A percentile compares a stretch with the other conserved stretches of the same genome.
Conservation (phyloP, 2,113 vertebrate genomes). For the Oryzias melastigma region DNA sequence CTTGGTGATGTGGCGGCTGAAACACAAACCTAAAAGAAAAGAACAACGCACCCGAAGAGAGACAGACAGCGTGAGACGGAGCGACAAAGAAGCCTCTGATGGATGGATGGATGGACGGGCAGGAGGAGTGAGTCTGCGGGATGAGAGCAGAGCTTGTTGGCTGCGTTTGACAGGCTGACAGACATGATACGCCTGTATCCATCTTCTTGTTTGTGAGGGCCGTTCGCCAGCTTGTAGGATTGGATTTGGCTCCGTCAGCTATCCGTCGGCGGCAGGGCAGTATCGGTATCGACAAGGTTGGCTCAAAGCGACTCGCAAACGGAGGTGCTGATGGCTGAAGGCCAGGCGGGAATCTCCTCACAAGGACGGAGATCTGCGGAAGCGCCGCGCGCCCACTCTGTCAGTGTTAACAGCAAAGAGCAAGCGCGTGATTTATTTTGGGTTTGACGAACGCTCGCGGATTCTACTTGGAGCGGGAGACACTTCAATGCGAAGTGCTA, state of each 20-base stretch:
- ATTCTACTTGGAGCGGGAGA: no score
- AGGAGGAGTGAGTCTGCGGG: slow-evolving; percentile 40
- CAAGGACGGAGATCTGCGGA: slow-evolving; percentile 16
- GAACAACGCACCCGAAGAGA: slow-evolving; percentile 10
- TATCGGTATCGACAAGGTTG: slow-evolving; percentile 52
- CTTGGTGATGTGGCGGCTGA: slow-evolving; percentile 16
- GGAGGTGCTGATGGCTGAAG: slow-evolving; percentile 33
- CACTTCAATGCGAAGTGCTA: neutral
- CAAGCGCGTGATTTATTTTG: slow-evolving; percentile 23
- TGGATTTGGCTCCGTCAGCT: slow-evolving; percentile 16
- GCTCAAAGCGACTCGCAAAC: slow-evolving; percentile 20
- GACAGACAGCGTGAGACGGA: slow-evolving; percentile 33
- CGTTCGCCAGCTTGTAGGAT: slow-evolving; percentile 22
- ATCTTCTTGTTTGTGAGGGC: slow-evolving; percentile 32
- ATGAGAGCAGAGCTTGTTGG: slow-evolving; percentile 26
- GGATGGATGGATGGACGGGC: slow-evolving; percentile 61
- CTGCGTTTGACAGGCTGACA: slow-evolving; percentile 56
- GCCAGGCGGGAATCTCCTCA: slow-evolving; percentile 42
- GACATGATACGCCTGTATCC: slow-evolving; percentile 47
- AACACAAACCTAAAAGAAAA: slow-evolving; percentile 10
- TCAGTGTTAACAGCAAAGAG: slow-evolving; percentile 46
- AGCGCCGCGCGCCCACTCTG: slow-evolving; percentile 33
- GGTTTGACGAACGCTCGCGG: slow-evolving; percentile 23
- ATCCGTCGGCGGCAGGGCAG: slow-evolving; percentile 12
- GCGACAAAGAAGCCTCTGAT: slow-evolving; percentile 37